Evolutionary conservation across 2,113 vertebrate genomes (phyloP), one percentile per base, ranked within the genome.

Genomic region (Scortum barcoo): DNA sequence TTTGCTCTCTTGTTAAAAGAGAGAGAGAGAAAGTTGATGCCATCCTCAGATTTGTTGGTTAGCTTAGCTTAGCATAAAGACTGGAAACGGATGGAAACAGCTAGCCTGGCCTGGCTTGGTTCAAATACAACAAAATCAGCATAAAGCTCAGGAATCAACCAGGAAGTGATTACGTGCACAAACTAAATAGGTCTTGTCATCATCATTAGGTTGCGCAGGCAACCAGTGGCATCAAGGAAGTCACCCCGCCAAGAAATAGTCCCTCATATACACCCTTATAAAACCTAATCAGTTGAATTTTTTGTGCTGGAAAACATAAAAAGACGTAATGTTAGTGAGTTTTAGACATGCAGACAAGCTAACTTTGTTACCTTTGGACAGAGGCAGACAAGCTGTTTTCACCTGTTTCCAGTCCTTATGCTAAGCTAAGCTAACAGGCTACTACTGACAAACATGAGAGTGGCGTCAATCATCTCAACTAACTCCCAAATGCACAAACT

Each of bases 21-120:
- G 5, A 9, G 50, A 38, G n/a, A 11, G 33, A 75, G 48, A 54
- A 56, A 13, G n/a, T n/a, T 12, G 16, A 28, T 6, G 2, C 7
- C 22, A 4, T 22, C 5, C 16, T 40, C 5, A 20, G 6, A 20
- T 42, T n/a, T 46, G 7, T 54, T 36, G 9, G 14, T 26, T 60
- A 50, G 75, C 53, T 24, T 54, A 69, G 46, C 36, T 40, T 77
- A 48, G 63, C 51, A 48, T 58, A 58, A 77, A 38, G 58, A 42
- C 36, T 56, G 51, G 51, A 67, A 19, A 30, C 56, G 30, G 26
- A 30, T 7, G 26, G 56, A 22, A 38, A 38, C 33, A 38, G 33
- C 33, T 62, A 22, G 19, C 20, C 20, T 62, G 20, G 19, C 20
- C 20, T 62, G 20, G 19, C 33, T 38, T n/a, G 36, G 11, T 12